phyloP scores from a whole-genome alignment of 2,797 vertebrate genomes.

The Tragelaphus eurycerus region DNA sequence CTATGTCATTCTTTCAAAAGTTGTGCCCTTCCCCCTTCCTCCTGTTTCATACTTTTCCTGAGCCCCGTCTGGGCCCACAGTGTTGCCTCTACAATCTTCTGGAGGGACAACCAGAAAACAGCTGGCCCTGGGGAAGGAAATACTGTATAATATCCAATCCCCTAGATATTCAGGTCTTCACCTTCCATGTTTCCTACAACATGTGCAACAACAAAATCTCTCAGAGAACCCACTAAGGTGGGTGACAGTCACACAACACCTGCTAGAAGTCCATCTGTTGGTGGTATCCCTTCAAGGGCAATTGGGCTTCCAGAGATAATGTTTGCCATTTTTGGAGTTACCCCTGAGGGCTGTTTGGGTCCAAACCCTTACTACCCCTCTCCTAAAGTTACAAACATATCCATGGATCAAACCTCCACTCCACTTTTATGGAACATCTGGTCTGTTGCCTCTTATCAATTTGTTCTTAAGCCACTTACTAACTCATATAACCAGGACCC shows the following conservation, averaged over 20 bases:
- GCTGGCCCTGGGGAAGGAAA: background rate
- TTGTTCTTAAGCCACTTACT: background rate
- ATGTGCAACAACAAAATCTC: background rate
- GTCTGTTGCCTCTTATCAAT: background rate
- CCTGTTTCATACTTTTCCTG: background rate
- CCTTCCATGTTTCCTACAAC: background rate
- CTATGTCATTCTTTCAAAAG: background rate
- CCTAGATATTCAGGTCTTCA: background rate
- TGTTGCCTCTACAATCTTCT: background rate
- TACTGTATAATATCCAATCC: background rate
- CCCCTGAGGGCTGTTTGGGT: rapidly evolving
- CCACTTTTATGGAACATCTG: background rate
- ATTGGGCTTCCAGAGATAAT: background rate
- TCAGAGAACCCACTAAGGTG: background rate
- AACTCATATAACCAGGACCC: background rate
- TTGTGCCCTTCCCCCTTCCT: background rate
- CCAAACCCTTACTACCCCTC: background rate
- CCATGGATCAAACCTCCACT: background rate
- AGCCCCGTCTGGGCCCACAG: background rate
- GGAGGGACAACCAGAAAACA: background rate
- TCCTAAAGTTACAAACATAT: background rate
- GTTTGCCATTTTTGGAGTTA: background rate
- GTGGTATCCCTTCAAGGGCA: background rate
- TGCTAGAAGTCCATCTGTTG: background rate
- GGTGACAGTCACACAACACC: background rate